A percentile compares a stretch with the other conserved stretches of the same genome.
Evolutionary conservation across 2,113 vertebrate species (phyloP).

Genomic region (Pongo abelii): DNA sequence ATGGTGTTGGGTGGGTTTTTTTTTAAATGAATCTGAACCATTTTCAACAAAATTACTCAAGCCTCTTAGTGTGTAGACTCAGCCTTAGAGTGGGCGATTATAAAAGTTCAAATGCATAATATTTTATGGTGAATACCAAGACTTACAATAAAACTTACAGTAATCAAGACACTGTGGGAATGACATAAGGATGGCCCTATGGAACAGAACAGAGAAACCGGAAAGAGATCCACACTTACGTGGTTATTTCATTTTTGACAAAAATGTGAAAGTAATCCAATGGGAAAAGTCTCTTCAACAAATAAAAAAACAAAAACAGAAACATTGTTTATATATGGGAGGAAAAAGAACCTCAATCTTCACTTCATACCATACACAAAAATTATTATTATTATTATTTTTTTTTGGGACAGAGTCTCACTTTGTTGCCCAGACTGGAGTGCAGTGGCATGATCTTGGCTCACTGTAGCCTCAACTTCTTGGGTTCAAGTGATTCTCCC

Average conservation of each 20-base stretch:
- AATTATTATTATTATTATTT: too few relatives aligned
- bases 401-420: too few relatives aligned
- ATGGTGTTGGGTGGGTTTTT: neutral
- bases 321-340: accelerated
- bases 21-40: neutral
- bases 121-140: neutral
- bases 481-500: too few relatives aligned
- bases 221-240: neutral
- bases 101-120: neutral
- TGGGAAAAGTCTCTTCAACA: neutral
- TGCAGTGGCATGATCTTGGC: too few relatives aligned
- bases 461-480: too few relatives aligned
- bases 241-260: neutral
- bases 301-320: neutral
- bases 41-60: neutral
- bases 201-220: neutral
- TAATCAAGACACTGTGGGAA: neutral
- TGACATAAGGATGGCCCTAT: neutral
- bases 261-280: neutral
- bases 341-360: neutral
- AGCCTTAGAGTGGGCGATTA: neutral
- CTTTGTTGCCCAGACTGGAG: too few relatives aligned
- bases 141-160: neutral
- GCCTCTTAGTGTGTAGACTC: neutral
- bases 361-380: neutral